phyloP scores from a whole-genome alignment of 2,797 vertebrate species.

The Botia kubotai region DNA sequence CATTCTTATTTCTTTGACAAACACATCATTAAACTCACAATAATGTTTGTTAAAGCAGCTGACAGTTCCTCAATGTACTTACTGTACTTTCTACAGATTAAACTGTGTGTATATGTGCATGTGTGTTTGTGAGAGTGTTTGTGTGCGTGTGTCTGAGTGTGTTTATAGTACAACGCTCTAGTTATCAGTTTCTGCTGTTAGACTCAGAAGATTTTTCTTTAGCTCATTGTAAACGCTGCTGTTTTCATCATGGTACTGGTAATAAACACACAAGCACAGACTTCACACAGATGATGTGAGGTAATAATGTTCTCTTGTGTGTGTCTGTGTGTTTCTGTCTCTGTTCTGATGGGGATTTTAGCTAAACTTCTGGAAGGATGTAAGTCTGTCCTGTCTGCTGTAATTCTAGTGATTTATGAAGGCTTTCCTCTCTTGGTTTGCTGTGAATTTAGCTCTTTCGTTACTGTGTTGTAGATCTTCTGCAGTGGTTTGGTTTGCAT shows the following conservation, averaged over 20 bases:
- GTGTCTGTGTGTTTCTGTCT: slow-evolving; percentile 84
- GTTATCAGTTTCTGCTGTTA: not conserved
- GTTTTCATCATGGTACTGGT: too few species aligned
- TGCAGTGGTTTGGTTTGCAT: slow-evolving; percentile 68
- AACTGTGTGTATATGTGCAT: not conserved
- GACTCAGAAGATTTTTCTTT: too few species aligned
- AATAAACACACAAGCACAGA: not conserved
- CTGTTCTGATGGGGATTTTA: slow-evolving; percentile 86
- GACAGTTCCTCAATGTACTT: not conserved
- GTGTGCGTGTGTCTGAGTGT: not conserved
- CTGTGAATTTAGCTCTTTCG: slow-evolving; percentile 61
- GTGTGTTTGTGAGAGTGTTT: not conserved
- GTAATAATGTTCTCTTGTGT: slow-evolving; percentile 77
- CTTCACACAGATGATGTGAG: not conserved
- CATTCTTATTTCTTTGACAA: too few species aligned
- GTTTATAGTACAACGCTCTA: too few species aligned
- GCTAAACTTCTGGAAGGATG: slow-evolving; percentile 93
- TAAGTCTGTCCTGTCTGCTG: not conserved
- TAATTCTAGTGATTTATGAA: slow-evolving; percentile 4
- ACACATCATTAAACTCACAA: too few species aligned
- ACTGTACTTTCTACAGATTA: not conserved
- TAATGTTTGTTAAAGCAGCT: too few species aligned
- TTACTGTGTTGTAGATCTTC: slow-evolving; percentile 49
- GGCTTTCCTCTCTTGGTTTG: not conserved
- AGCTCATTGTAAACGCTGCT: too few species aligned